Evolutionary conservation across 2,113 vertebrate genomes (phyloP).

Genomic region (Heterotis niloticus): DNA sequence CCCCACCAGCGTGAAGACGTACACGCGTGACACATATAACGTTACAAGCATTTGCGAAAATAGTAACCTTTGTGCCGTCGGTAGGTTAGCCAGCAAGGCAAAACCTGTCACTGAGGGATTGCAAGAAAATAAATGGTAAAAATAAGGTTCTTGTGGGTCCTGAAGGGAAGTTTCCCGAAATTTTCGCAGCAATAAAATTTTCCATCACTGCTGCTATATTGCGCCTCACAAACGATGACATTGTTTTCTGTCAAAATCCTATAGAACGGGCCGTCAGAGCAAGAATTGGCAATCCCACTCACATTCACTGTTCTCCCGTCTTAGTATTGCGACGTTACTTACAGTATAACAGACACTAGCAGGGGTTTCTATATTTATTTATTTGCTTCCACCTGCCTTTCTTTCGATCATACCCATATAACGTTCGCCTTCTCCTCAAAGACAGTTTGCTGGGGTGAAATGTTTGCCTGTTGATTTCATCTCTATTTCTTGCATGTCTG

Average conservation of each 20-base stretch:
- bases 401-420: background rate
- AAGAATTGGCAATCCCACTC: slow-evolving; percentile 2
- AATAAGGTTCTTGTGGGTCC: background rate
- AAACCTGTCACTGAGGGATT: background rate
- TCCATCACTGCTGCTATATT: slow-evolving; percentile 11
- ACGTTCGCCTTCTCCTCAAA: background rate
- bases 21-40: background rate
- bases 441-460: background rate
- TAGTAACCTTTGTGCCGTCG: background rate
- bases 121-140: background rate
- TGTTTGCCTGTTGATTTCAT: background rate
- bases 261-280: background rate
- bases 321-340: background rate
- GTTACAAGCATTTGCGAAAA: background rate
- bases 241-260: slow-evolving; percentile 17
- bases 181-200: background rate
- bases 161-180: background rate
- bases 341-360: background rate
- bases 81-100: background rate
- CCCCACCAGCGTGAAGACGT: background rate
- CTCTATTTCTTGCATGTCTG: background rate
- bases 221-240: slow-evolving; percentile 10
- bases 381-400: background rate
- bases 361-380: background rate
- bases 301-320: background rate